A percentile compares a stretch with the other conserved stretches of the same genome.
Conservation (phyloP, 2,797 vertebrate species). For the Anguilla megastoma region DNA sequence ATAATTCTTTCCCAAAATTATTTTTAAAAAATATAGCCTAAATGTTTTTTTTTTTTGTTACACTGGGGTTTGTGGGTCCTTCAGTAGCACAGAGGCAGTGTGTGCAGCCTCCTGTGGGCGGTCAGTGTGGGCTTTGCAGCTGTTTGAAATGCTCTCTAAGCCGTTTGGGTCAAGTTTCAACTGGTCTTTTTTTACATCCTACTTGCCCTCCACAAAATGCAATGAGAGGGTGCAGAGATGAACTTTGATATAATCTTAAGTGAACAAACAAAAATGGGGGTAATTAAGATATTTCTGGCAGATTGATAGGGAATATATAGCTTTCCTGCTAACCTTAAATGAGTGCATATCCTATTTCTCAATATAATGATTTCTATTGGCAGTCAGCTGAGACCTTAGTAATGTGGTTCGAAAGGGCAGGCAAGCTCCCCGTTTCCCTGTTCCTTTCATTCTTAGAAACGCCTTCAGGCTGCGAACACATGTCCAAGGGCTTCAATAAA, state of each 20-base stretch:
- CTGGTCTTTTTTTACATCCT: background rate
- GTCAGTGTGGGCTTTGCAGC: background rate
- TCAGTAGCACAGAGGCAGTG: background rate
- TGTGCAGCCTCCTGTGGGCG: background rate
- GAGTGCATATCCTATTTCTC: background rate
- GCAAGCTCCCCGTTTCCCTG: background rate
- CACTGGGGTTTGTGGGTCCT: background rate
- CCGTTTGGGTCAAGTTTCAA: slow-evolving; percentile 29
- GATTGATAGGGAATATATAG: background rate
- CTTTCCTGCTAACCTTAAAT: background rate
- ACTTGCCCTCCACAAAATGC: slow-evolving; percentile 5
- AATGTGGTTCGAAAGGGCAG: background rate
- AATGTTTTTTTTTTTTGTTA: background rate
- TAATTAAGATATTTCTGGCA: background rate
- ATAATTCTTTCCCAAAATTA: background rate
- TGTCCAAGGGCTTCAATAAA: too few relatives aligned
- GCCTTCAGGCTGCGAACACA: background rate
- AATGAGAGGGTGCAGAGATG: background rate
- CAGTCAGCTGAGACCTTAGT: background rate
- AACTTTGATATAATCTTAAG: background rate
- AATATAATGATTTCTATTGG: background rate
- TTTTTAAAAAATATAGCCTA: background rate
- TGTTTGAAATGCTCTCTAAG: slow-evolving; percentile 10
- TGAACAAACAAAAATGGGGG: background rate
- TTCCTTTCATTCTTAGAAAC: background rate